A percentile compares a stretch with the other conserved stretches of the same genome.
phyloP scores from a whole-genome alignment of 2,113 vertebrate genomes.

The Sebastes schlegelii region DNA sequence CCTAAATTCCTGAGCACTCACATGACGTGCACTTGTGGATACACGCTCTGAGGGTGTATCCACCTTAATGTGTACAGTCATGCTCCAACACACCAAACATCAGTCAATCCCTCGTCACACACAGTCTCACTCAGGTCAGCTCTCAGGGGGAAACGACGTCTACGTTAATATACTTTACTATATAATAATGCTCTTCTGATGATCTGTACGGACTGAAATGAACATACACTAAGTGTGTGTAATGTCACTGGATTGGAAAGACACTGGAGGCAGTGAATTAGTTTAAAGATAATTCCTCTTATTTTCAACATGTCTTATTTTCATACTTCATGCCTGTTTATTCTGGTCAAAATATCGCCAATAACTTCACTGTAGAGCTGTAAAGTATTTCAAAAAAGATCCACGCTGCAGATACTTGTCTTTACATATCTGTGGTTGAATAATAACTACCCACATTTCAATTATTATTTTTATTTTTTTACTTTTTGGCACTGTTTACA shows the following conservation, averaged over 20 bases:
- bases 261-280: slow-evolving; percentile 4
- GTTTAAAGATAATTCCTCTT: slow-evolving; percentile 2
- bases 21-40: slow-evolving; percentile 73
- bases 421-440: slow-evolving; percentile 35
- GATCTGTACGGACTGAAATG: not conserved
- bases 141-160: slow-evolving; percentile 17
- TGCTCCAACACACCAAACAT: slow-evolving; percentile 62
- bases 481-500: slow-evolving; percentile 10
- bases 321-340: not conserved
- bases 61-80: slow-evolving; percentile 67
- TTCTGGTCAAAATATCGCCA: not conserved
- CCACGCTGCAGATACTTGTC: slow-evolving; percentile 36
- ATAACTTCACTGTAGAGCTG: not conserved
- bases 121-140: slow-evolving; percentile 41
- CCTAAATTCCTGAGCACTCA: slow-evolving; percentile 80
- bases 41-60: slow-evolving; percentile 76
- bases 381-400: not conserved
- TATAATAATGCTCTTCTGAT: slow-evolving; percentile 8
- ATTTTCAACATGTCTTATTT: slow-evolving; percentile 20
- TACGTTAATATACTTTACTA: slow-evolving; percentile 9
- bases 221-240: slow-evolving; percentile 6
- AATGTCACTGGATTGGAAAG: slow-evolving; percentile 1
- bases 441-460: slow-evolving; percentile 21
- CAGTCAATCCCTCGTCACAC: slow-evolving; percentile 52
- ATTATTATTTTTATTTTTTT: slow-evolving; percentile 9